Evolutionary conservation across 2,797 vertebrate species (phyloP), one percentile per base, ranked within the genome.

Genomic region (Acropternis orthonyx): DNA sequence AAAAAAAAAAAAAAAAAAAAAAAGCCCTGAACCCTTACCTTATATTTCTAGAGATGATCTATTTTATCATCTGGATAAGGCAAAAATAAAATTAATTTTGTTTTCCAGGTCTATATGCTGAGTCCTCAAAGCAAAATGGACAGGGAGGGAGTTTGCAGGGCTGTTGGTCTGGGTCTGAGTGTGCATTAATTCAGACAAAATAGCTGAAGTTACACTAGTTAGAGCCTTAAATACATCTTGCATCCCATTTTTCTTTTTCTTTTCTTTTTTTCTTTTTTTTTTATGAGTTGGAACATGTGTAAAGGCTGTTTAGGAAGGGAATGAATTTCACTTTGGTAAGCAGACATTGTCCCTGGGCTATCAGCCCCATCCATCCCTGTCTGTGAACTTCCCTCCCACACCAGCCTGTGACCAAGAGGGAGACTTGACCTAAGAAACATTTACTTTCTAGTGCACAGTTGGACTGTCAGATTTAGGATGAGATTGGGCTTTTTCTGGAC

Each of bases 241-340:
- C 27, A n/a, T 23, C n/a, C 12, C 6, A 2, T 36, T 28, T 18
- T 37, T 26, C 36, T 22, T 52, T 22, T 3, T 30, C 20, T 21
- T 43, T 28, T 49, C 3, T 36, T 28, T 18, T 37, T 26, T 49
- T 22, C 48, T 22, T 3, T 30, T 22, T 21, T 43, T 28, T 49
- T 26, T 5, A 12, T 2, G 15, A 4, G 3, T 9, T 3, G 15
- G 4, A 7, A 8, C 28, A 20, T 1, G 8, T n/a, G 1, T 12
- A 7, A 51, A 58, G 12, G 36, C 68, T 56, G 7, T 32, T 79
- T 17, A 3, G 37, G 14, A 49, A 39, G 34, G 54, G 39, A 12
- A 46, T 5, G 34, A 13, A 2, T 59, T 81, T 36, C 6, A 6
- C 49, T 61, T 48, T 18, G 26, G 6, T 32, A 7, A 80, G 9